Evolutionary conservation across 2,113 vertebrate species (phyloP), one percentile per base, ranked within the genome.

Genomic region (Gorsachius goisagi): DNA sequence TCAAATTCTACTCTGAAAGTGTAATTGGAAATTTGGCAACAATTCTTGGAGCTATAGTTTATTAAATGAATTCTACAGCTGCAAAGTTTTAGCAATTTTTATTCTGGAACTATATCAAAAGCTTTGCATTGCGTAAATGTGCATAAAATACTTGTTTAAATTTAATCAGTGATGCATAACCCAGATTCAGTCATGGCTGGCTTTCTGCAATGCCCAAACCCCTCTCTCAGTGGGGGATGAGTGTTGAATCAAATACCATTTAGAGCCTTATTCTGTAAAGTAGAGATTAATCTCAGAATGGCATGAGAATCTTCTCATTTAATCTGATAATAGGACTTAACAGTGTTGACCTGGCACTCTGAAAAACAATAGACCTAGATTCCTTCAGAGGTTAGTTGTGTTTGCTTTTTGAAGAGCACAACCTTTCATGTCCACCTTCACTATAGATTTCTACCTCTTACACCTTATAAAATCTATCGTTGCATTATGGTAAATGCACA

Each of bases 31-130:
- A 88, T 71, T 11, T 95, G 88, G 80, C 92, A 94, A 33, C 30
- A 41, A 5, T 63, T 93, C 37, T 73, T 64, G 39, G 59, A 95
- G 28, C 62, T 63, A 0, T 68, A 71, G 44, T 86, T 86, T 93
- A 90, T 90, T 95, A 95, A 85, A 84, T 68, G 13, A 90, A 64
- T 93, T 95, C 62, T 85, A 79, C 90, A 92, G 90, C 86, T 93
- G 94, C 73, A 59, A 89, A 79, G 53, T 93, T 95, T 75, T 55
- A 93, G 28, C 1, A 5, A 9, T 82, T 88, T 93, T 93, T 67
- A 59, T 85, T 94, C 90, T 97, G 94, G 80, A 92, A 14, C 3
- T 9, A 4, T 76, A 66, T 84, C 60, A 95, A 87, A 85, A 53
- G 69, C 60, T 92, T 76, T 93, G 39, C 66, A 55, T 79, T 94